Evolutionary conservation across 2,888 invertebrate species (phyloP).

Genomic region (Drosophila falleni): DNA sequence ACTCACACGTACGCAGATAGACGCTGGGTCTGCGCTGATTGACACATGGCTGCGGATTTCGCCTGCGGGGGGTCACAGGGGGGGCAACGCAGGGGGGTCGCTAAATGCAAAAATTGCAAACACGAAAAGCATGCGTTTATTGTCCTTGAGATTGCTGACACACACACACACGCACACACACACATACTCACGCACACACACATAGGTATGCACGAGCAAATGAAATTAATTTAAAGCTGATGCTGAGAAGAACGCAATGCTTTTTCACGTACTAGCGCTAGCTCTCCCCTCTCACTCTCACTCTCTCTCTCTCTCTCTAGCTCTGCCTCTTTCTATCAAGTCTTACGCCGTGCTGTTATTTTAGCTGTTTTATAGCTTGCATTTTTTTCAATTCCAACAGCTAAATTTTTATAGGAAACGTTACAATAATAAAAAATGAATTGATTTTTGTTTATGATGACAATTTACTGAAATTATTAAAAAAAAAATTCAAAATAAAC

Average conservation of each 20-base stretch:
- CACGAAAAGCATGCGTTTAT: slow-evolving; percentile 51
- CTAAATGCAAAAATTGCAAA: slow-evolving; percentile 20
- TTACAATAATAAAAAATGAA: too few relatives aligned
- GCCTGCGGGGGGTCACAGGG: background rate
- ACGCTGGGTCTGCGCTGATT: slow-evolving; percentile 52
- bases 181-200: slow-evolving; percentile 2
- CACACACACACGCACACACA: slow-evolving; percentile 10
- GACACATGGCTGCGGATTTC: slow-evolving; percentile 58
- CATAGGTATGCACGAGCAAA: slow-evolving; percentile 8
- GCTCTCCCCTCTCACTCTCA: background rate
- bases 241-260: slow-evolving; percentile 56
- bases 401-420: too few relatives aligned
- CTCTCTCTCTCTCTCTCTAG: background rate
- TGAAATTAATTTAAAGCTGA: slow-evolving; percentile 67
- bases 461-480: too few relatives aligned
- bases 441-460: too few relatives aligned
- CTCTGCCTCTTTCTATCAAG: background rate
- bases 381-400: too few relatives aligned
- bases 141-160: slow-evolving; percentile 57
- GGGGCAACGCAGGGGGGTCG: background rate
- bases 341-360: background rate
- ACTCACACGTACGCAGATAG: background rate
- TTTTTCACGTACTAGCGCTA: slow-evolving; percentile 52
- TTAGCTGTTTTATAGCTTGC: too few relatives aligned
- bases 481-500: too few relatives aligned